Conservation (phyloP, 2,113 vertebrate genomes). For the Chitala chitala region DNA sequence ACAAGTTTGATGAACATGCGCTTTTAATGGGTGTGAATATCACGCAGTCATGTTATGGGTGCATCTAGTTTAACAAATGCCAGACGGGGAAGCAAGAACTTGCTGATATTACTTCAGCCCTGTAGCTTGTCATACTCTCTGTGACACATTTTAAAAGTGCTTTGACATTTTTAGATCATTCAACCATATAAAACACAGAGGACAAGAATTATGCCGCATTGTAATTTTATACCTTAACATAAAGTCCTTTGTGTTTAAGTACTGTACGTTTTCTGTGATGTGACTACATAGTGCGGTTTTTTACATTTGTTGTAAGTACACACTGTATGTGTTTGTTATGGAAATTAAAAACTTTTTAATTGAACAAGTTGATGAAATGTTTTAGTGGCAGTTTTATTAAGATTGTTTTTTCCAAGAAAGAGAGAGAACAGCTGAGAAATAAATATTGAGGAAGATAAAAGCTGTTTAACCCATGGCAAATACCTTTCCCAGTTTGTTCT, state of each 20-base stretch:
- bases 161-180: background rate
- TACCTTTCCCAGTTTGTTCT: too few species aligned
- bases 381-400: background rate
- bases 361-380: background rate
- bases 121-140: background rate
- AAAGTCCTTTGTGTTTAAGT: slow-evolving; percentile 67
- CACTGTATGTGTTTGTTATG: slow-evolving; percentile 82
- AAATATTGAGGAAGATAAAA: too few species aligned
- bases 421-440: background rate
- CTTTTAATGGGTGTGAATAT: background rate
- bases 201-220: slow-evolving; percentile 39
- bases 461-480: too few species aligned
- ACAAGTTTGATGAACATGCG: background rate
- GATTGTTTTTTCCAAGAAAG: background rate
- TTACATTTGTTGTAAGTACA: slow-evolving; percentile 74
- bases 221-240: slow-evolving; percentile 44
- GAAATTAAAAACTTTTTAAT: slow-evolving; percentile 78
- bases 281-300: slow-evolving; percentile 90
- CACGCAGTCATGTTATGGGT: background rate
- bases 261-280: slow-evolving; percentile 73
- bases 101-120: background rate
- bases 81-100: background rate
- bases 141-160: background rate
- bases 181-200: slow-evolving; percentile 29
- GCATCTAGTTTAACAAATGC: background rate